Conservation (phyloP, 2,888 invertebrate genomes). For the Xanthostigma xanthostigma region DNA sequence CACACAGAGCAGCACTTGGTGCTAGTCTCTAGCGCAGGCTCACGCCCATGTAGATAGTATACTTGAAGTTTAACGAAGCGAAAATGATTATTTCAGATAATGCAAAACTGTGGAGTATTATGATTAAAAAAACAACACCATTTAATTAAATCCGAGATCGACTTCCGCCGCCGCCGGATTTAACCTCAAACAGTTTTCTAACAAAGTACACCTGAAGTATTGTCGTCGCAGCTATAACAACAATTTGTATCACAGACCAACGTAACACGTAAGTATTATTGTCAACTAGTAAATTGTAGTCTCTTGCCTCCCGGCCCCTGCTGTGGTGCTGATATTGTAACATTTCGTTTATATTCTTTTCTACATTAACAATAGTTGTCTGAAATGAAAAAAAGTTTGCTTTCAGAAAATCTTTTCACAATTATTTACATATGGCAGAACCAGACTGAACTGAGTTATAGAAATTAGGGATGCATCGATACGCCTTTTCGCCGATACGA, state of each 20-base stretch:
- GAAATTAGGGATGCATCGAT: too few relatives aligned
- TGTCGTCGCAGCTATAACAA: constrained; percentile 66
- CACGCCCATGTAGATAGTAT: too few relatives aligned
- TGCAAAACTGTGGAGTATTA: too few relatives aligned
- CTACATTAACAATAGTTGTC: constrained; percentile 60
- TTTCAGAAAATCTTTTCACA: too few relatives aligned
- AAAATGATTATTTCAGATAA: too few relatives aligned
- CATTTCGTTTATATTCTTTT: constrained; percentile 74
- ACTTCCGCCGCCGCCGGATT: constrained; percentile 39
- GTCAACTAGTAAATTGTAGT: constrained; percentile 63
- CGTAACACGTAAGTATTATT: constrained; percentile 77
- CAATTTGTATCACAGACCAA: constrained; percentile 78
- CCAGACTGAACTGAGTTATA: not conserved
- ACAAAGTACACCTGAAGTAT: constrained; percentile 77
- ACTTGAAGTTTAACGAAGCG: too few relatives aligned
- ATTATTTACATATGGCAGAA: not conserved
- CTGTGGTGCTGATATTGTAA: constrained; percentile 69
- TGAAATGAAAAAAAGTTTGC: constrained; percentile 27
- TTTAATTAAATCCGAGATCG: constrained; percentile 36
- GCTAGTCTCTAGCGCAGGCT: too few relatives aligned
- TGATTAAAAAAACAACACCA: too few relatives aligned
- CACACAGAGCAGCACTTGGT: too few relatives aligned
- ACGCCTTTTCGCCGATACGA: too few relatives aligned
- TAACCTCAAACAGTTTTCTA: constrained; percentile 73
- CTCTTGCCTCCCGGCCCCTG: constrained; percentile 64